Conservation (phyloP, 92 coral and sea anemone genomes). For the Palythoa heliodiscus region DNA sequence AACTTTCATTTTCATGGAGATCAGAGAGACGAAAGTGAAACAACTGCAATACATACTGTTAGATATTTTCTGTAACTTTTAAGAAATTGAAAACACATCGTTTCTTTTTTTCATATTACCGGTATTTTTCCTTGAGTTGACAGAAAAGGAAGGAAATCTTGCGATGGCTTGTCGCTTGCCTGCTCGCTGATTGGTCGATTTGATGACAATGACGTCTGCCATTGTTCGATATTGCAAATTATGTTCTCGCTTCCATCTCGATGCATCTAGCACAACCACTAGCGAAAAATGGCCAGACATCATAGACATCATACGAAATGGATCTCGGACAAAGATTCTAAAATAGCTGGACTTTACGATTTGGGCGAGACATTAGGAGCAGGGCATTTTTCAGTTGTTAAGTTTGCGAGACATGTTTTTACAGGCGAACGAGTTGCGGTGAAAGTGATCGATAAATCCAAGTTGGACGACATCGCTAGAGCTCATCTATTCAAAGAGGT, state of each 20-base stretch:
- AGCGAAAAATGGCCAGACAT: conserved; percentile 78
- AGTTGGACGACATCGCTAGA: conserved; percentile 88
- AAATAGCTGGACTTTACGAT: conserved; percentile 96
- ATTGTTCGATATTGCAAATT: conserved; percentile 49
- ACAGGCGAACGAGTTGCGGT: conserved; percentile 99
- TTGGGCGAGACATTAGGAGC: conserved; percentile 92
- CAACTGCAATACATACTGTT: no score
- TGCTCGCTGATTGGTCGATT: conserved; percentile 76
- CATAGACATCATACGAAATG: conserved; percentile 65
- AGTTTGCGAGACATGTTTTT: conserved; percentile 96
- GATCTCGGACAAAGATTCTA: conserved; percentile 73
- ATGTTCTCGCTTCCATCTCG: conserved; percentile 48
- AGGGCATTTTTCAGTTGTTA: conserved; percentile 98
- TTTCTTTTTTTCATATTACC: no score
- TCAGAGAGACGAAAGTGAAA: no score
- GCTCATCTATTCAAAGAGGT: conserved; percentile 96
- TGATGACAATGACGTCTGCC: conserved; percentile 75
- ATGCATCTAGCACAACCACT: conserved; percentile 21
- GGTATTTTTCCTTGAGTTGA: no score
- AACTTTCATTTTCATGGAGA: no score
- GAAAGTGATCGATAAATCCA: conserved; percentile 97
- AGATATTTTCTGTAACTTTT: no score
- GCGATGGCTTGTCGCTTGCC: conserved; percentile 32
- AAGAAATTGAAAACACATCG: no score
- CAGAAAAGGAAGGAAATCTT: not conserved